Evolutionary conservation across 2,113 vertebrate species (phyloP).

Genomic region (Carollia perspicillata): DNA sequence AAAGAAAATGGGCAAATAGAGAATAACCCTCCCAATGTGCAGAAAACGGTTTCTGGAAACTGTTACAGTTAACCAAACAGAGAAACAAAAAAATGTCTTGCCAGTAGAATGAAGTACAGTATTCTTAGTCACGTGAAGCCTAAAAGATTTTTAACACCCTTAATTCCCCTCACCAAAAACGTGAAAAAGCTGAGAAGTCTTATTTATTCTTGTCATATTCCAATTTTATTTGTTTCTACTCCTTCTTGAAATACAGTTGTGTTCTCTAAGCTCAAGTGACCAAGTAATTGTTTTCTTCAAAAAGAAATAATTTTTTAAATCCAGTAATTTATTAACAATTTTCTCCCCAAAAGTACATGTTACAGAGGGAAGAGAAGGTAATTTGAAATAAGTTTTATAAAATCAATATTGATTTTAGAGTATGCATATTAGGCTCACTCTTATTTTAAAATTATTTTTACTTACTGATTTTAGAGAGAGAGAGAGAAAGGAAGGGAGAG

Average conservation of each 20-base stretch:
- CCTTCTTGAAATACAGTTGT: not conserved
- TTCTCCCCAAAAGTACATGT: not conserved
- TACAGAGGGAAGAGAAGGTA: not conserved
- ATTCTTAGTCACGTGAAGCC: not conserved
- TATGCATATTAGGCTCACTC: not conserved
- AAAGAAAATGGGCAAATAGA: not conserved
- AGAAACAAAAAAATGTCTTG: not conserved
- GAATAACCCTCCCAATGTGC: not conserved
- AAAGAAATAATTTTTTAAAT: not conserved
- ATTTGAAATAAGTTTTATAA: not conserved
- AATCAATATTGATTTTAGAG: not conserved
- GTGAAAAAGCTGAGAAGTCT: not conserved
- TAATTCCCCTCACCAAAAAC: not conserved
- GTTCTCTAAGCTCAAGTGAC: not conserved
- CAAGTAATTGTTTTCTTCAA: not conserved
- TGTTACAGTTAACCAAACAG: not conserved
- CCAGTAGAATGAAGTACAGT: not conserved
- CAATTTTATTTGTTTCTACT: not conserved
- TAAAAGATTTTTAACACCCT: not conserved
- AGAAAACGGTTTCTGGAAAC: not conserved
- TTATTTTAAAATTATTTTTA: not conserved
- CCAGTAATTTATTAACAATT: not conserved
- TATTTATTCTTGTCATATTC: not conserved
- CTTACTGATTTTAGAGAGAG: no score
- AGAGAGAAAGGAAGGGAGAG: no score